Base-by-base conservation (phyloP, 1,140 invertebrate species). In the Microplitis demolitor region DNA sequence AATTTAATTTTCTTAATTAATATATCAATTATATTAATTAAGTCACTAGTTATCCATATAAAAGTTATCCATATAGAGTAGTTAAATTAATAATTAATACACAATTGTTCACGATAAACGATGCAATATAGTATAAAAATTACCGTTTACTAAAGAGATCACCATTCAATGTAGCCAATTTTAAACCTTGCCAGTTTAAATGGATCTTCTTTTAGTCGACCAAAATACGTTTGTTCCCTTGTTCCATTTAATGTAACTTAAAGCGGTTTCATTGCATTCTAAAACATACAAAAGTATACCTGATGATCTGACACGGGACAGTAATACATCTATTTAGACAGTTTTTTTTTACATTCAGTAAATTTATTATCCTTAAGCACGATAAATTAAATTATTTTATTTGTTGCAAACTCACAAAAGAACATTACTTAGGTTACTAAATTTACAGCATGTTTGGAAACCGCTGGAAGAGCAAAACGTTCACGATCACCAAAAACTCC, bases 391-490 rank as follows among this genome's bases (percentile, higher is more conserved):
- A 13, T 54, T 4, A 54, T 54, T 14, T 54, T 54, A 5, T 54
- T 37, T 64, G 4, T 16, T 24, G 16, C n/a, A 60, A 33, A 33
- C 4, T 31, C 9, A 35, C 11, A 0, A 60, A 60, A 31, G 8
- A 9, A 34, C 16, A 33, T 33, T 39, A 45, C 14, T 51, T 9
- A 74, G 13, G 5, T 14, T 45, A 69, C 35, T 73, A n/a, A 50
- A 54, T 71, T 74, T 77, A 60, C 64, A 87, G 85, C 84, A 0
- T 86, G 85, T 60, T 77, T 86, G 16, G 80, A 85, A 76, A 83
- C 80, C 33, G 85, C 85, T 3, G 84, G 84, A 54, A 76, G 83
- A 62, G 74, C 78, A 4, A 86, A 86, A 66, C 77, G 82, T 39
- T 83, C 85, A 1, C 76, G 79, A 66, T 85, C 82, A 68, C 85